Evolutionary conservation across 2,797 vertebrate genomes (phyloP).

Genomic region (Nothura maculosa): DNA sequence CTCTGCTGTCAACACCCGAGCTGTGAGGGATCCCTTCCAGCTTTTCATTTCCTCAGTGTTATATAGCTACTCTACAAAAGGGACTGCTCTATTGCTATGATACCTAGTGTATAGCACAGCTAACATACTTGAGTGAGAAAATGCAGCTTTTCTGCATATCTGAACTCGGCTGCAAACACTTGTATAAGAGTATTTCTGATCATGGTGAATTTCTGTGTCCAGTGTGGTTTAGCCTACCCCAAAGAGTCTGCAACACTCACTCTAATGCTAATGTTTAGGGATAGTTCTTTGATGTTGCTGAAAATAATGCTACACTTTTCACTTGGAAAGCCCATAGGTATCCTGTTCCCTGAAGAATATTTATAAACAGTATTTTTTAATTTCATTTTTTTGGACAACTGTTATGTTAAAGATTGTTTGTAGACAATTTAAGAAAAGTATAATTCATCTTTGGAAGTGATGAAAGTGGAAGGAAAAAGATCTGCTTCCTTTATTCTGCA

Average conservation of each 20-base stretch:
- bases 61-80: background rate
- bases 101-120: slow-evolving; percentile 6
- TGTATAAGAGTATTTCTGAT: background rate
- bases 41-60: slow-evolving; percentile 57
- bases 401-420: background rate
- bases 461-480: background rate
- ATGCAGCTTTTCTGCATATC: background rate
- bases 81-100: background rate
- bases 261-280: background rate
- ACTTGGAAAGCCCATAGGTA: background rate
- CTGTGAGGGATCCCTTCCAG: slow-evolving; percentile 52
- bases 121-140: background rate
- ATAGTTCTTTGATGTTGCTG: background rate
- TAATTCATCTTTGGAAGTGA: background rate
- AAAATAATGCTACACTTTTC: background rate
- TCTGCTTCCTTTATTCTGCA: background rate
- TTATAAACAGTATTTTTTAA: background rate
- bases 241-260: background rate
- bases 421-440: background rate
- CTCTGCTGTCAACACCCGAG: slow-evolving; percentile 28
- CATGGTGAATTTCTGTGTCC: background rate
- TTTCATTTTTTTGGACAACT: background rate
- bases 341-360: background rate
- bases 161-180: background rate
- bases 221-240: background rate